Conservation (phyloP, 2,888 invertebrate genomes). For the Brenthis daphne region DNA sequence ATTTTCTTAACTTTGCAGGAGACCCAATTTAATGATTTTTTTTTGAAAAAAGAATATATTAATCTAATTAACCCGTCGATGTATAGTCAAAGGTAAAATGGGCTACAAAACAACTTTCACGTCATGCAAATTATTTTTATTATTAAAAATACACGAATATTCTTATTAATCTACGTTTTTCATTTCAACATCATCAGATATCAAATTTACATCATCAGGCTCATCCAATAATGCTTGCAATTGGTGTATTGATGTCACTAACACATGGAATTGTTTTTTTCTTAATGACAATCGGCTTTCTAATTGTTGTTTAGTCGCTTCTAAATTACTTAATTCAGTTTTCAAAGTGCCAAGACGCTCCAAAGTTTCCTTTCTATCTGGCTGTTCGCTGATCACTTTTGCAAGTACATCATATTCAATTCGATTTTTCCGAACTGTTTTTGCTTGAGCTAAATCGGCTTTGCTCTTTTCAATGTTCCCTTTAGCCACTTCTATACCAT, state of each 20-base stretch:
- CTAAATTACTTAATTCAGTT: constrained; percentile 86
- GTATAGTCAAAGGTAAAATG: too few species aligned
- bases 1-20: too few species aligned
- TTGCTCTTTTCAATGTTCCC: constrained; percentile 92
- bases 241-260: constrained; percentile 93
- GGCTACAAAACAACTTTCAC: background rate
- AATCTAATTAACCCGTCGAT: too few species aligned
- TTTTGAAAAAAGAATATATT: too few species aligned
- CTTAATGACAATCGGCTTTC: constrained; percentile 90
- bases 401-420: constrained; percentile 97
- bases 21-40: too few species aligned
- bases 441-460: constrained; percentile 89
- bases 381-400: constrained; percentile 94
- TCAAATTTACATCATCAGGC: constrained; percentile 78
- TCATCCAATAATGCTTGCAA: constrained; percentile 91
- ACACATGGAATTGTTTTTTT: constrained; percentile 94
- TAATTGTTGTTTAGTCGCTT: constrained; percentile 86
- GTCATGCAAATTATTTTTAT: constrained; percentile 7
- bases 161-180: constrained; percentile 50
- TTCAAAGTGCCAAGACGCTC: constrained; percentile 86
- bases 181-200: constrained; percentile 71
- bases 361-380: constrained; percentile 91
- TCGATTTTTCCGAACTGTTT: constrained; percentile 93
- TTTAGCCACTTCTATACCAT: constrained; percentile 90
- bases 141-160: constrained; percentile 6